phyloP scores from a whole-genome alignment of 2,888 invertebrate species.

The Chymomyza procnemis region DNA sequence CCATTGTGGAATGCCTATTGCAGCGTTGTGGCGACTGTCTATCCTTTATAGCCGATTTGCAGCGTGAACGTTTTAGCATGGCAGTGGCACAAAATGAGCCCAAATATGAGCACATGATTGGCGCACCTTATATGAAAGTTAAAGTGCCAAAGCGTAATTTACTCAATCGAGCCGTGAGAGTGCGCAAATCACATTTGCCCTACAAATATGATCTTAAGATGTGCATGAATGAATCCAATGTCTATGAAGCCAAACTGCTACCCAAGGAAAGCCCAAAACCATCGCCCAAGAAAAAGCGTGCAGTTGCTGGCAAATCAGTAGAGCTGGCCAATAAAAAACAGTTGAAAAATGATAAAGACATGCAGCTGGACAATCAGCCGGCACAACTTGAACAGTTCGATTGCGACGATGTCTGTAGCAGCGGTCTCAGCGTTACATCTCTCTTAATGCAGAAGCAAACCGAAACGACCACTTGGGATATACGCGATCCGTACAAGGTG shows the following conservation, averaged over 20 bases:
- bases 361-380: slow-evolving; percentile 25
- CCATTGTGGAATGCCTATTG: slow-evolving; percentile 62
- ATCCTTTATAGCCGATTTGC: slow-evolving; percentile 66
- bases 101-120: not conserved
- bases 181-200: slow-evolving; percentile 8
- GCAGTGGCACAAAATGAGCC: no score
- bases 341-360: slow-evolving; percentile 3
- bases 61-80: slow-evolving; percentile 57
- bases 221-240: slow-evolving; percentile 70
- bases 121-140: not conserved
- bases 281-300: not conserved
- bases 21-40: slow-evolving; percentile 63
- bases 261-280: slow-evolving; percentile 40
- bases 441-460: no score
- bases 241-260: slow-evolving; percentile 73
- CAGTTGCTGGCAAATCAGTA: not conserved
- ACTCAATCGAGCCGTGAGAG: not conserved
- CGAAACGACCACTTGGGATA: no score
- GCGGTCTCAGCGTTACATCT: not conserved
- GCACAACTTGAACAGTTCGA: slow-evolving; percentile 48
- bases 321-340: not conserved
- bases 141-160: not conserved
- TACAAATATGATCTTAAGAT: slow-evolving; percentile 73
- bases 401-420: slow-evolving; percentile 26
- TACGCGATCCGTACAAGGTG: no score